Percentiles rank a stretch among this genome's conserved stretches.
phyloP scores from a whole-genome alignment of 2,797 vertebrate species.

The Rhyacichthys aspro region DNA sequence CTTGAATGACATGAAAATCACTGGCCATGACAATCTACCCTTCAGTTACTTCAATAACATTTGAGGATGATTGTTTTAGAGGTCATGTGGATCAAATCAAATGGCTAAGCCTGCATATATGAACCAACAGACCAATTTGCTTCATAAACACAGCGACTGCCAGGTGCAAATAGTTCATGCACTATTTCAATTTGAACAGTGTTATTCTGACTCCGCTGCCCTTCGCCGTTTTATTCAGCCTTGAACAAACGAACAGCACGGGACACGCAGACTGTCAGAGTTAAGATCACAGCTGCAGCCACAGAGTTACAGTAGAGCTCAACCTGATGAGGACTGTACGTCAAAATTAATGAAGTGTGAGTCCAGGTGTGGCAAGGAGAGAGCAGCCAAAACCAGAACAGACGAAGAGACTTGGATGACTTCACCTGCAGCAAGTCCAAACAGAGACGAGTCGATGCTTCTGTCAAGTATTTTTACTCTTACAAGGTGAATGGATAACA shows the following conservation, averaged over 20 bases:
- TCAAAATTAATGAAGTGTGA: constrained; percentile 32
- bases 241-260: constrained; percentile 2
- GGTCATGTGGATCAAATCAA: background rate
- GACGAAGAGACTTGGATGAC: constrained; percentile 22
- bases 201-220: constrained; percentile 15
- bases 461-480: background rate
- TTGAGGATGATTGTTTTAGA: background rate
- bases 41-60: background rate
- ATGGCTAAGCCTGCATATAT: background rate
- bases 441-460: background rate
- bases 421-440: constrained; percentile 10
- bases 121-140: too few relatives aligned
- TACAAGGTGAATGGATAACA: background rate
- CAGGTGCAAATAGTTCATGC: background rate
- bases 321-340: constrained; percentile 50
- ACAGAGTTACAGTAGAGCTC: constrained; percentile 11
- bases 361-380: constrained; percentile 33
- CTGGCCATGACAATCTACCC: too few relatives aligned
- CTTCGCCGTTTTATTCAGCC: too few relatives aligned
- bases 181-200: constrained; percentile 5
- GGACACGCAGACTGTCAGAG: constrained; percentile 31
- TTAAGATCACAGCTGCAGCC: constrained; percentile 13
- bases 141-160: too few relatives aligned
- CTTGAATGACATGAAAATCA: too few relatives aligned
- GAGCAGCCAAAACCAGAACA: constrained; percentile 14